These are phyloP conservation scores for Drosophila prostipennis DNA, from an alignment of 2,888 invertebrate species.

Conservation along the genomic window DNA sequence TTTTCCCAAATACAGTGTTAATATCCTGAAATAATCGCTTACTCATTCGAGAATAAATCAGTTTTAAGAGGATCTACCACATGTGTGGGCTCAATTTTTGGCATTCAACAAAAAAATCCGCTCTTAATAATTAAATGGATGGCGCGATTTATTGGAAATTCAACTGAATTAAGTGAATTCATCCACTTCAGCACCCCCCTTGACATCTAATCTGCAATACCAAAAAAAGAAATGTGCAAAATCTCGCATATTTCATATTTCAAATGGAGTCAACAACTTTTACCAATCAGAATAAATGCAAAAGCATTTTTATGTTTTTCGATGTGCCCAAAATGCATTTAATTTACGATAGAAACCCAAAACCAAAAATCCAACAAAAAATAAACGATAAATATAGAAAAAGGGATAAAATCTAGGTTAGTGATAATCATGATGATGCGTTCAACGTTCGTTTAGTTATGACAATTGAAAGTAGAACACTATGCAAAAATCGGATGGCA, in stretches of 20 bases:
- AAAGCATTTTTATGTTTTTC: conserved; percentile 49
- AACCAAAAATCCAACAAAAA: conserved; percentile 7
- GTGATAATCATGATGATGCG: conserved; percentile 75
- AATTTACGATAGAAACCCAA: conserved; percentile 52
- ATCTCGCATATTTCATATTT: conserved; percentile 33
- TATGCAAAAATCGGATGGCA: background rate
- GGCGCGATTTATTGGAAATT: conserved; percentile 25
- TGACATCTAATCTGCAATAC: conserved; percentile 14
- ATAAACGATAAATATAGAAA: conserved; percentile 16
- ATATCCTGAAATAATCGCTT: background rate
- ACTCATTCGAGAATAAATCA: conserved; percentile 13
- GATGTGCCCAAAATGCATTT: conserved; percentile 68
- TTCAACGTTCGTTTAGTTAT: conserved; percentile 77
- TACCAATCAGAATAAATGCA: conserved; percentile 56
- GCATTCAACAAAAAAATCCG: conserved; percentile 11
- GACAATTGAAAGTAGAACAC: conserved; percentile 54
- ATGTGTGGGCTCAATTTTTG: conserved; percentile 6
- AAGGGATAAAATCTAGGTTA: conserved; percentile 56
- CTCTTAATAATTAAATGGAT: conserved; percentile 24
- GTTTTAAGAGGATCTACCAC: conserved; percentile 10
- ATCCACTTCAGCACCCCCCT: background rate
- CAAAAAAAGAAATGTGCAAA: background rate
- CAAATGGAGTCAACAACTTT: conserved; percentile 41
- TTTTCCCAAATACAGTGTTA: no score
- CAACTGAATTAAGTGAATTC: conserved; percentile 20